Evolutionary conservation across 2,797 vertebrate genomes (phyloP), one percentile per base, ranked within the genome.

Genomic region (Pyrocephalus nanus): DNA sequence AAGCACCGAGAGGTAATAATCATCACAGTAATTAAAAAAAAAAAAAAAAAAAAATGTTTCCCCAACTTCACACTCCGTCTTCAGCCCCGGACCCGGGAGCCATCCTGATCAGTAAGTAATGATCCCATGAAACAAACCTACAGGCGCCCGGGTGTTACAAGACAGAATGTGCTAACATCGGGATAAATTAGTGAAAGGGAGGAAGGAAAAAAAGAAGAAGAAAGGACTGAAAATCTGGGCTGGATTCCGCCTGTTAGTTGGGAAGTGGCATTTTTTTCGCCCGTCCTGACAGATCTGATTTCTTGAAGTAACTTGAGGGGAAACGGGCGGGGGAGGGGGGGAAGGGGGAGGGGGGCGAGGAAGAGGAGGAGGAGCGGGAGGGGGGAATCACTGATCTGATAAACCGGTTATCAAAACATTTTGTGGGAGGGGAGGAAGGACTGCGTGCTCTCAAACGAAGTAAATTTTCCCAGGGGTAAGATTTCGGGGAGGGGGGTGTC

Each of bases 221-320:
- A 98, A 98, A 98, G 97, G 98, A 98, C 97, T 98, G 98, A 98
- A 98, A 98, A 98, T 98, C 98, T 98, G 98, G 98, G 98, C 97
- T 98, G 98, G 98, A 98, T 98, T 98, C 97, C 96, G 97, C 98
- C 97, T 97, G 97, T 98, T 98, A 98, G 97, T 98, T 98, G 97
- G 98, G 98, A 98, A 98, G 98, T 98, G 98, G 98, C 98, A 98
- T 98, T 98, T 97, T 97, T 98, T 98, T 96, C 97, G 96, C 97
- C 96, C 93, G 96, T 98, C 97, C 97, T 98, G 97, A 98, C 98
- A 98, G 97, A 98, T 98, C 97, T 98, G 98, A 97, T 98, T 98
- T 98, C 97, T 98, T 98, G 94, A 98, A 98, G 95, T 98, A 98
- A 98, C 97, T 97, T 98, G 97, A 96, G 93, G 97, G 95, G 82